Evolutionary conservation across 2,113 vertebrate genomes (phyloP).

Genomic region (Cynopterus brachyotis): DNA sequence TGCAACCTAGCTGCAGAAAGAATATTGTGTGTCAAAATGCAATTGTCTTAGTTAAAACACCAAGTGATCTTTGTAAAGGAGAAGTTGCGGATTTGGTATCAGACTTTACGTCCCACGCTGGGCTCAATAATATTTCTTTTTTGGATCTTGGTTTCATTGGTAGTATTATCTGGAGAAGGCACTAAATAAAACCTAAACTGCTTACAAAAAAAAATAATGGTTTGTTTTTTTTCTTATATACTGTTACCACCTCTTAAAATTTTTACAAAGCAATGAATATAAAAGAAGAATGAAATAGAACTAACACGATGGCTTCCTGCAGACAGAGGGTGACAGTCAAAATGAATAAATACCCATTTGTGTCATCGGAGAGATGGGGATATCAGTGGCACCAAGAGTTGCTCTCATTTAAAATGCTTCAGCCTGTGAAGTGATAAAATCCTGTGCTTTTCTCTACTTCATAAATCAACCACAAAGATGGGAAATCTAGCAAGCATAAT

Average conservation of each 20-base stretch:
- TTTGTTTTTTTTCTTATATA: conserved; percentile 39
- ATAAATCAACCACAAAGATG: conserved; percentile 61
- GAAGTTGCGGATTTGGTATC: background rate
- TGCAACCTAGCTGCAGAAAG: background rate
- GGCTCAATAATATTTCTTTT: background rate
- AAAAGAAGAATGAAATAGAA: conserved; percentile 36
- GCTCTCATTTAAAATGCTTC: background rate
- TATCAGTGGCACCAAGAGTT: background rate
- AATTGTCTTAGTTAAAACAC: background rate
- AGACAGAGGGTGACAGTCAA: conserved; percentile 44
- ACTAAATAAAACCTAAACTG: conserved; percentile 37
- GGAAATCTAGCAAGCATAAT: conserved; percentile 38
- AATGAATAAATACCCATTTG: conserved; percentile 49
- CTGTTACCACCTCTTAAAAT: conserved; percentile 15
- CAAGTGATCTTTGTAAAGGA: background rate
- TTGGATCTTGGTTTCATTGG: background rate
- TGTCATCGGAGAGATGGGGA: background rate
- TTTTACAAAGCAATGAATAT: conserved; percentile 46
- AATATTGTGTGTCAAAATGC: background rate
- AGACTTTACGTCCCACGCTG: background rate
- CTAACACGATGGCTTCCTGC: background rate
- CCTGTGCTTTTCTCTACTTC: background rate
- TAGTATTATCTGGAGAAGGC: background rate
- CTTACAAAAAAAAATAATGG: conserved; percentile 34
- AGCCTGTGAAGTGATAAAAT: conserved; percentile 25